Evolutionary conservation across 2,113 vertebrate species (phyloP).

Genomic region (Xerus inauris): DNA sequence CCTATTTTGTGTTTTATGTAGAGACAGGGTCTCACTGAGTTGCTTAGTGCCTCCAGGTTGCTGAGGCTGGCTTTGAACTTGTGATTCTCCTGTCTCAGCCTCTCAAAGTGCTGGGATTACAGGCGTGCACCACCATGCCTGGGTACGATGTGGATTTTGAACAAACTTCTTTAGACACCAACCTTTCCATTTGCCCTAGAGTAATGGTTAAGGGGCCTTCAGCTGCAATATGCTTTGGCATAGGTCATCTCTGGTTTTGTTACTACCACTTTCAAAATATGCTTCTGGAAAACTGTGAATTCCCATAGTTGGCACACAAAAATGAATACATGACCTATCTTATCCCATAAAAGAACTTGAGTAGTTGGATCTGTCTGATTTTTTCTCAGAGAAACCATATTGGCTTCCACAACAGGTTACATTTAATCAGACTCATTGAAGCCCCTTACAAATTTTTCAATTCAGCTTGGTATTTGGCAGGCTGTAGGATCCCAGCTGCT

Average conservation of each 20-base stretch:
- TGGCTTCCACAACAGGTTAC: background rate
- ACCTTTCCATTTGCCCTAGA: background rate
- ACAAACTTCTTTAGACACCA: background rate
- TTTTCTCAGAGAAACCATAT: background rate
- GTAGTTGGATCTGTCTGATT: background rate
- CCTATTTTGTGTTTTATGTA: too few relatives aligned
- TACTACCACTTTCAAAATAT: background rate
- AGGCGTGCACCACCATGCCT: too few relatives aligned
- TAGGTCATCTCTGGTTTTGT: background rate
- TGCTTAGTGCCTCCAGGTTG: too few relatives aligned
- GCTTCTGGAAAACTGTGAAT: background rate
- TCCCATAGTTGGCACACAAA: background rate
- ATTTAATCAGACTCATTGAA: background rate
- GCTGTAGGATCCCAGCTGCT: background rate
- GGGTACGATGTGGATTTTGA: constrained; percentile 12
- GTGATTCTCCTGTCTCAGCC: too few relatives aligned
- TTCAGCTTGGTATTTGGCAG: background rate
- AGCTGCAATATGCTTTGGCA: background rate
- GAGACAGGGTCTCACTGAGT: too few relatives aligned
- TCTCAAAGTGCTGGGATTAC: too few relatives aligned
- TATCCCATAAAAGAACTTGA: background rate
- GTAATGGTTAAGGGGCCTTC: background rate
- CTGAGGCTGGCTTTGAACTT: too few relatives aligned
- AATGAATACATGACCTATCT: background rate
- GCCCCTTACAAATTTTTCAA: background rate